Conservation (phyloP, 2,797 vertebrate species). For the Aphelocoma californica region DNA sequence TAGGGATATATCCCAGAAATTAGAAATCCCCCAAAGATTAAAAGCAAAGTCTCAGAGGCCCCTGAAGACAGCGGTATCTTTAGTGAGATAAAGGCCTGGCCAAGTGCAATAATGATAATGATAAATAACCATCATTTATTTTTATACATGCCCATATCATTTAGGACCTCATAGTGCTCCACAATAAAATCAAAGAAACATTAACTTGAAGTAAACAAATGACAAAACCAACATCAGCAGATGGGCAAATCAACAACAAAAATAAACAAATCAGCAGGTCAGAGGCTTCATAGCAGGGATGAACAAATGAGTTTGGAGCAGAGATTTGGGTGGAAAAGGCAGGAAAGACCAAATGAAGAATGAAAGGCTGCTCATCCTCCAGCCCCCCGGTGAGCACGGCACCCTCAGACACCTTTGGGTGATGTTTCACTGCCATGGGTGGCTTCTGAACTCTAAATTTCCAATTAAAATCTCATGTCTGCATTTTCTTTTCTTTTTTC, state of each 20-base stretch:
- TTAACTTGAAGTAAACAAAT: conserved; percentile 72
- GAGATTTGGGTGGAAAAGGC: background rate
- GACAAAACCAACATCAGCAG: conserved; percentile 67
- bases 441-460: background rate
- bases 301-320: background rate
- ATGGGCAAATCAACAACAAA: conserved; percentile 65
- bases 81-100: conserved; percentile 37
- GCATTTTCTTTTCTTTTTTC: background rate
- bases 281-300: background rate
- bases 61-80: background rate
- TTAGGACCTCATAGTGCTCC: conserved; percentile 66
- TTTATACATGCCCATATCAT: conserved; percentile 48
- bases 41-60: conserved; percentile 1
- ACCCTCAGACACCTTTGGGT: background rate
- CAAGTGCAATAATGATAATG: conserved; percentile 52
- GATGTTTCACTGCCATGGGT: background rate
- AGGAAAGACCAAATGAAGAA: background rate
- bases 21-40: conserved; percentile 3
- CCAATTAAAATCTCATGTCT: background rate
- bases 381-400: fast-evolving
- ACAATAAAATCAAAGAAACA: conserved; percentile 71
- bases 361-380: fast-evolving
- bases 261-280: conserved; percentile 67
- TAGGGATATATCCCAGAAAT: background rate
- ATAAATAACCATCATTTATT: conserved; percentile 67